phyloP scores from a whole-genome alignment of 2,797 vertebrate species.

The Carapus acus region DNA sequence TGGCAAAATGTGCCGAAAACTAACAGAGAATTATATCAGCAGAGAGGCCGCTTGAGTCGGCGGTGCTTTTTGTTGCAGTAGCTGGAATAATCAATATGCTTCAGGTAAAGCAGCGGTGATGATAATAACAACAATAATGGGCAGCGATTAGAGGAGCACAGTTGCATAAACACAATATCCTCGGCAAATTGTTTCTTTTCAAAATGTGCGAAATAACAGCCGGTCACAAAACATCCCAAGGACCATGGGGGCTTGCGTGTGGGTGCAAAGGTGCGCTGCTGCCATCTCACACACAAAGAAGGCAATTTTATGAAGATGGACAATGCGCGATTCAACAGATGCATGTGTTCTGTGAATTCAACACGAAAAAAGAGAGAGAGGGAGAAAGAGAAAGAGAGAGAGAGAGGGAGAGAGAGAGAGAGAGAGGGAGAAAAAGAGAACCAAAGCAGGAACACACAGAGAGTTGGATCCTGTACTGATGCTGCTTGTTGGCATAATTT shows the following conservation, averaged over 20 bases:
- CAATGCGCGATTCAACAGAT: slow-evolving; percentile 51
- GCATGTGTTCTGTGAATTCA: too few species aligned
- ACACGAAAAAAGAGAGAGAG: too few species aligned
- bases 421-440: too few species aligned
- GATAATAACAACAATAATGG: slow-evolving; percentile 1
- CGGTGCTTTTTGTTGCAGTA: slow-evolving; percentile 24
- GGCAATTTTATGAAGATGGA: slow-evolving; percentile 37
- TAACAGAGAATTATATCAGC: too few species aligned
- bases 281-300: slow-evolving; percentile 21
- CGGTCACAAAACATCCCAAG: slow-evolving; percentile 22
- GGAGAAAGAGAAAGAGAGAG: too few species aligned
- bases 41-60: too few species aligned
- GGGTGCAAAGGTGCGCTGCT: slow-evolving; percentile 2
- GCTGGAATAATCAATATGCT: slow-evolving; percentile 19
- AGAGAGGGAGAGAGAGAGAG: too few species aligned
- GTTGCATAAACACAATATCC: slow-evolving; percentile 23
- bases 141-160: slow-evolving; percentile 3
- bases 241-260: slow-evolving; percentile 23
- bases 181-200: neutral
- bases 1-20: too few species aligned
- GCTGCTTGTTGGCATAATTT: slow-evolving; percentile 52
- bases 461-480: slow-evolving; percentile 52
- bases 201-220: slow-evolving; percentile 13
- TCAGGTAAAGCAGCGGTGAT: slow-evolving; percentile 7
- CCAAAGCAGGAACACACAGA: too few species aligned